Percentiles rank a stretch among this genome's conserved stretches.
Evolutionary conservation across 2,797 vertebrate species (phyloP).

Genomic region (Sebastes diploproa): DNA sequence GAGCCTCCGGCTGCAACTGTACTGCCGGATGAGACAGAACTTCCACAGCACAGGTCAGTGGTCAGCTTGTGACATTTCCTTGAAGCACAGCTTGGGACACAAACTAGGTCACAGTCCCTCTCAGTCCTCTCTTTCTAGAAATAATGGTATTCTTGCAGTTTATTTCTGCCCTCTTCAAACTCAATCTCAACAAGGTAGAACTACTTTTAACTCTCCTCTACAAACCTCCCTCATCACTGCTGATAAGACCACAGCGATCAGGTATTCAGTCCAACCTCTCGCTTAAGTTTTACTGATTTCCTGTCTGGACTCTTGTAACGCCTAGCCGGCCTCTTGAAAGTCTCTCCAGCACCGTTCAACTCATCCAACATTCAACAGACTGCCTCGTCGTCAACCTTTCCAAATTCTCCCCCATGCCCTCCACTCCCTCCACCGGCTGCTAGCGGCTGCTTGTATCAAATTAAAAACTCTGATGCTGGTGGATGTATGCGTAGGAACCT

Average conservation of each 20-base stretch:
- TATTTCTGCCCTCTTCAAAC: background rate
- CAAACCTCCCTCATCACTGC: background rate
- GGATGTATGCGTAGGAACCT: background rate
- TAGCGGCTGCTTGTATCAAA: conserved; percentile 20
- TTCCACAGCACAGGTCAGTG: conserved; percentile 78
- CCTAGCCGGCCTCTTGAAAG: conserved; percentile 9
- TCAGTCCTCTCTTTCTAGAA: background rate
- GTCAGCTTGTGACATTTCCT: conserved; percentile 11
- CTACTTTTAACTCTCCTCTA: background rate
- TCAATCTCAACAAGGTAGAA: background rate
- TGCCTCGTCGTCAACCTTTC: conserved; percentile 35
- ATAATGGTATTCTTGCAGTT: background rate
- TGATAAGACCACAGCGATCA: conserved; percentile 25
- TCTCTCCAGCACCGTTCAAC: conserved; percentile 22
- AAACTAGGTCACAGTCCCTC: background rate
- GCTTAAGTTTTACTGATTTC: conserved; percentile 35
- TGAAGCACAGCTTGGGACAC: background rate
- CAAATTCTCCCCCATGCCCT: conserved; percentile 18
- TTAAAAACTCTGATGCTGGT: conserved; percentile 12
- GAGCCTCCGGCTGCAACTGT: conserved; percentile 80
- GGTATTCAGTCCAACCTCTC: conserved; percentile 23
- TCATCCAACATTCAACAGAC: conserved; percentile 48
- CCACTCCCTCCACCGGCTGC: background rate
- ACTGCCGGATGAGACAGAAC: conserved; percentile 81
- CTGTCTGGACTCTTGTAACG: conserved; percentile 18